Conservation (phyloP, 2,797 vertebrate genomes). For the Tenualosa ilisha region DNA sequence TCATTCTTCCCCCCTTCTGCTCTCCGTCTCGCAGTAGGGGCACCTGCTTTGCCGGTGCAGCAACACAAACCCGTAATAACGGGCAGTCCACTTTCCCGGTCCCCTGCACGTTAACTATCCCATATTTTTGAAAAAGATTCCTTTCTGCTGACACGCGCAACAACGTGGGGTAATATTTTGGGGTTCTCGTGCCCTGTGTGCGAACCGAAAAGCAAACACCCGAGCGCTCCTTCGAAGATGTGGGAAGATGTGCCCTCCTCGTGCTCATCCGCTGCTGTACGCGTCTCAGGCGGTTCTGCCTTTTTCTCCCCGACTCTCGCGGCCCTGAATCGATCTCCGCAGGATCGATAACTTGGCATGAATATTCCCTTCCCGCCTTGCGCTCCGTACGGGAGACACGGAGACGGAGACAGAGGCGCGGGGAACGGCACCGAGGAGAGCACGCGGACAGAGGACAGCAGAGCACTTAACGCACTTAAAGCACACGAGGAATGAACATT, state of each 20-base stretch:
- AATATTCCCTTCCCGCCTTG: conserved; percentile 87
- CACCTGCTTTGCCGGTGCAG: neutral
- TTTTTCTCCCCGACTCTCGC: conserved; percentile 77
- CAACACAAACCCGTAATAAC: neutral
- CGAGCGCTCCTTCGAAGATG: neutral
- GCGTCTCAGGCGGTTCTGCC: conserved; percentile 69
- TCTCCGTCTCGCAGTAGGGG: conserved; percentile 24
- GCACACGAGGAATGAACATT: conserved; percentile 27
- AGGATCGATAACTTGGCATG: conserved; percentile 94
- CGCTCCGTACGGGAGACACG: conserved; percentile 81
- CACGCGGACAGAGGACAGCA: conserved; percentile 63
- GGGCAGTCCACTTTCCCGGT: neutral
- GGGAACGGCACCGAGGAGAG: conserved; percentile 73
- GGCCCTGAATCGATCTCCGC: conserved; percentile 88
- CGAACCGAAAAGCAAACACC: neutral
- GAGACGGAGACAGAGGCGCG: conserved; percentile 76
- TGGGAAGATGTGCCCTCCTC: conserved; percentile 23
- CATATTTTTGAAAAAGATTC: neutral
- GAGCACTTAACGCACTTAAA: conserved; percentile 33
- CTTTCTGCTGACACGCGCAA: neutral
- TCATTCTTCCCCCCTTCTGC: too few relatives aligned
- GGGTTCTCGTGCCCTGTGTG: neutral
- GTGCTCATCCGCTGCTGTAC: conserved; percentile 49
- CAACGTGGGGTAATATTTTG: neutral
- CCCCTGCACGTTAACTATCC: neutral